Evolutionary conservation across 2,888 invertebrate genomes (phyloP).

Genomic region (Pristionchus exspectatus): DNA sequence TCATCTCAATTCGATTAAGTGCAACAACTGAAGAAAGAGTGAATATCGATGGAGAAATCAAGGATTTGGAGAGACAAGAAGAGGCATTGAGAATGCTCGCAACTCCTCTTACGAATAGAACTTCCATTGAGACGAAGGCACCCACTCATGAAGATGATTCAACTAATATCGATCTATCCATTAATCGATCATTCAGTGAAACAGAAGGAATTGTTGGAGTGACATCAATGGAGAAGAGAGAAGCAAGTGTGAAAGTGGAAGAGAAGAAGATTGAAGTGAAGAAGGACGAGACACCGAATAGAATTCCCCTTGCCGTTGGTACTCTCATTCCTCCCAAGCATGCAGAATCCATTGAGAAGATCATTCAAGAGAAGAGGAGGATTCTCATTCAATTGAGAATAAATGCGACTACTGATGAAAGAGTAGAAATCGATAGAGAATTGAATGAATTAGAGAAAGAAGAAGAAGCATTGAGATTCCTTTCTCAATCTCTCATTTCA

Average conservation of each 20-base stretch:
- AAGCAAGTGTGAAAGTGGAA: slow-evolving; percentile 46
- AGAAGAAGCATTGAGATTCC: slow-evolving; percentile 8
- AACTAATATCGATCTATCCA: slow-evolving; percentile 64
- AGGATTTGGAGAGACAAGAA: slow-evolving; percentile 24
- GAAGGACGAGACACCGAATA: background rate
- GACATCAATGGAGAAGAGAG: slow-evolving; percentile 49
- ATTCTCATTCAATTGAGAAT: slow-evolving; percentile 28
- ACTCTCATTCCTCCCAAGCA: slow-evolving; percentile 40
- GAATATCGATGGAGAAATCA: slow-evolving; percentile 26
- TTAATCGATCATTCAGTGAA: slow-evolving; percentile 51
- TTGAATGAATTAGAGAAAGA: slow-evolving; percentile 39
- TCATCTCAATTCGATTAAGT: background rate
- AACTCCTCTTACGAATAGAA: background rate
- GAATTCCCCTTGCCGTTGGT: background rate
- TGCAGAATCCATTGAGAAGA: slow-evolving; percentile 39
- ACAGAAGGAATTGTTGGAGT: slow-evolving; percentile 58
- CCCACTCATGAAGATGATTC: slow-evolving; percentile 51
- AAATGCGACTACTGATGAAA: slow-evolving; percentile 25
- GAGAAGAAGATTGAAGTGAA: background rate
- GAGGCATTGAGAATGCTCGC: background rate
- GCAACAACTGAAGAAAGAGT: slow-evolving; percentile 42
- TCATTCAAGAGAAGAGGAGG: slow-evolving; percentile 51
- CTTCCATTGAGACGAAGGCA: background rate
- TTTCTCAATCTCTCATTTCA: background rate
- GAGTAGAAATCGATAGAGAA: slow-evolving; percentile 10